Evolutionary conservation across 1,140 invertebrate genomes (phyloP), one percentile per base, ranked within the genome.

Genomic region (Nephotettix cincticeps): DNA sequence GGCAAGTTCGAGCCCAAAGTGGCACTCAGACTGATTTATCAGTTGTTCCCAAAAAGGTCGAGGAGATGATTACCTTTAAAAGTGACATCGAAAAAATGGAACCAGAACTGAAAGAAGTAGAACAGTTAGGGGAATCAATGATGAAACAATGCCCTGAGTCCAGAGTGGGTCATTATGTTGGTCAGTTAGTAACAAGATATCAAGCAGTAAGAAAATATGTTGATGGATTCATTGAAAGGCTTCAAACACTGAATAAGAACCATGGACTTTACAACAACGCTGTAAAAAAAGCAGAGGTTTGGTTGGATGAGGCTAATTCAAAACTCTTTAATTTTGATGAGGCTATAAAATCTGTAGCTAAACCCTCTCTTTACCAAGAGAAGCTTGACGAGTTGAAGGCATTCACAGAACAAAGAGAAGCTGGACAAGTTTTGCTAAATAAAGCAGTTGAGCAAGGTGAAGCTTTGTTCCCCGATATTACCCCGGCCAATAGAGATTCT

Each of bases 401-500:
- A 32, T 90, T 91, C 74, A 85, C 87, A 74, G 87, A 89, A 76
- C 87, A 91, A 74, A 87, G 93, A 78, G 90, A 96, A 75, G 84
- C 88, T 73, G 94, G 94, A 1, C 90, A 94, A 77, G 79, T 83
- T 11, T 80, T 94, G 30, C 82, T 97, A 0, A 95, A 93, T 76
- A 88, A 86, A 76, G 91, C 93, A 4, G 87, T 95, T 6, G 93
- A 94, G 80, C 86, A 89, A 61, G 95, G 94, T 13, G 96, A 98
- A 83, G 87, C 89, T 47, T 81, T 98, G 0, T 96, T 96, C 75
- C 88, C 93, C 9, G 90, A 91, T 27, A 93, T 97, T 1, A 93
- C 91, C 6, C 90, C 91, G 17, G 92, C 95, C 79, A 91, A 94
- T 64, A 85, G 95, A 71, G 95, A 98, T 76, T 81, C 84, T 19